Evolutionary conservation across 2,797 vertebrate genomes (phyloP).

Genomic region (Silurus lanzhouensis): DNA sequence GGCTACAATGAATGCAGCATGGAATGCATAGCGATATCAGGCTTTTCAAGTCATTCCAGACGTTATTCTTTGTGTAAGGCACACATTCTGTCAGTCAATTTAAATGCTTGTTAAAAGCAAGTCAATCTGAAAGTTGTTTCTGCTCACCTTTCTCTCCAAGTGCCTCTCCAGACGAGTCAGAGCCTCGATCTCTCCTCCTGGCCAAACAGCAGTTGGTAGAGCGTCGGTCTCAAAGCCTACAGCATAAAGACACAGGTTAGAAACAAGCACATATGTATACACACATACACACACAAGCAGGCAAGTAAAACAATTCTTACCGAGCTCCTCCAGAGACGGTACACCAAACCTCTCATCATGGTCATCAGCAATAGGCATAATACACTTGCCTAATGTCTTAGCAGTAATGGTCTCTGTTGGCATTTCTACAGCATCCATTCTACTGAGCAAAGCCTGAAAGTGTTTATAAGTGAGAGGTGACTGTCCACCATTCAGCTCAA

Average conservation of each 20-base stretch:
- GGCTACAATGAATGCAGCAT: background rate
- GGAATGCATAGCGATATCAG: background rate
- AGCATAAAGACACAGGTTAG: background rate
- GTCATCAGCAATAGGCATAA: conserved; percentile 88
- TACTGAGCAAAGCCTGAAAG: conserved; percentile 95
- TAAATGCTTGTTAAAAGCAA: background rate
- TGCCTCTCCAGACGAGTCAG: conserved; percentile 90
- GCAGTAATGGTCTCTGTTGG: conserved; percentile 88
- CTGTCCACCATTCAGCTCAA: conserved; percentile 93
- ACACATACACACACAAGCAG: background rate
- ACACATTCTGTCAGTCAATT: background rate
- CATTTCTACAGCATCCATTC: conserved; percentile 88
- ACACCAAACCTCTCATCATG: conserved; percentile 96
- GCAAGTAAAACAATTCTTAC: conserved; percentile 66
- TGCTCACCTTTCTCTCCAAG: conserved; percentile 88
- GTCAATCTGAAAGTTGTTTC: background rate
- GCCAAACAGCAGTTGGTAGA: conserved; percentile 87
- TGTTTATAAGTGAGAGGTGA: conserved; percentile 96
- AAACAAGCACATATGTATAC: background rate
- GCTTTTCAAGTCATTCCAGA: conserved; percentile 1
- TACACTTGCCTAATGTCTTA: conserved; percentile 86
- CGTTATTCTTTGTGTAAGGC: background rate
- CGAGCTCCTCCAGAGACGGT: conserved; percentile 94
- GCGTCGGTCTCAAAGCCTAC: conserved; percentile 93
- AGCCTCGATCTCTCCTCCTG: conserved; percentile 93